Conservation (phyloP, 2,888 invertebrate species). For the Cerceris ruficornis region DNA sequence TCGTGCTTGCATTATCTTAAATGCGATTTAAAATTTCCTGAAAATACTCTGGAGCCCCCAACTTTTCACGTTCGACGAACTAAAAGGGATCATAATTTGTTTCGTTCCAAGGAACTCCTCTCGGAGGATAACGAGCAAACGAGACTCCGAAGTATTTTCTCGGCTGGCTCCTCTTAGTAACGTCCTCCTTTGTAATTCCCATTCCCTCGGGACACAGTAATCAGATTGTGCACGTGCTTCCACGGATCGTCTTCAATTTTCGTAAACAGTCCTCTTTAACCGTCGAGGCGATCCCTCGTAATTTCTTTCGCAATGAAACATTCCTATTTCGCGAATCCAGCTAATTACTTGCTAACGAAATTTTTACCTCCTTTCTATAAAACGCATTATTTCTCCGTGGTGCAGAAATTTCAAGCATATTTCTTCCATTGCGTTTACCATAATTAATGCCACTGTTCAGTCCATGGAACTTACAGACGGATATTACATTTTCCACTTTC, state of each 20-base stretch:
- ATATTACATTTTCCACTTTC: too few relatives aligned
- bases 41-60: neutral
- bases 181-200: neutral
- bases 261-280: neutral
- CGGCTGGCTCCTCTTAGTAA: neutral
- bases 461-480: too few relatives aligned
- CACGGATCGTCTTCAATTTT: conserved; percentile 2
- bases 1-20: conserved; percentile 9
- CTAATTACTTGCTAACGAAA: too few relatives aligned
- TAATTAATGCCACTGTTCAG: too few relatives aligned
- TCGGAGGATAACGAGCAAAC: conserved; percentile 1
- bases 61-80: neutral
- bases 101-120: neutral
- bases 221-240: neutral
- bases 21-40: conserved; percentile 8
- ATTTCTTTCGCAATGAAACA: neutral
- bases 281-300: neutral
- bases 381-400: too few relatives aligned
- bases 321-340: too few relatives aligned
- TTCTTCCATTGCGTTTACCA: too few relatives aligned
- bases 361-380: too few relatives aligned
- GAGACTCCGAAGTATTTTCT: neutral
- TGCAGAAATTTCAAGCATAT: too few relatives aligned
- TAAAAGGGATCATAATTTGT: neutral
- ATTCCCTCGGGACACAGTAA: neutral